Percentiles rank a stretch among this genome's conserved stretches.
Evolutionary conservation across 1,140 invertebrate species (phyloP).

Genomic region (Drosophila pruinosa): DNA sequence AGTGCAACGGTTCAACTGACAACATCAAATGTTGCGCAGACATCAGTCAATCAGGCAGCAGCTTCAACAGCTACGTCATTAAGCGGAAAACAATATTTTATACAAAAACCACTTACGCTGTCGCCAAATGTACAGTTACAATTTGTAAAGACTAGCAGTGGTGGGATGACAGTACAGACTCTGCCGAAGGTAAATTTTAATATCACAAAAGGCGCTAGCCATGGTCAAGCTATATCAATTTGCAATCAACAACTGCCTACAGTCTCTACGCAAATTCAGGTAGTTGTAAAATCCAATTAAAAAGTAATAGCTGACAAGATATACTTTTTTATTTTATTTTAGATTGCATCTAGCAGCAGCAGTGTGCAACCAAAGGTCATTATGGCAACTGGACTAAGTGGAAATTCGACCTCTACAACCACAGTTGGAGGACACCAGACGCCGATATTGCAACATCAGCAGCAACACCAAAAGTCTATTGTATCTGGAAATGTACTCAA

Average conservation of each 20-base stretch:
- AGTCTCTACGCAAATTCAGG: conserved; percentile 81
- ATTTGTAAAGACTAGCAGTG: conserved; percentile 77
- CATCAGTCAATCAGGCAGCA: neutral
- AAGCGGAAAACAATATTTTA: conserved; percentile 77
- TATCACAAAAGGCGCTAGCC: conserved; percentile 56
- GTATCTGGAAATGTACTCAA: conserved; percentile 78
- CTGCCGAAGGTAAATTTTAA: conserved; percentile 78
- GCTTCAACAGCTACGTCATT: conserved; percentile 49
- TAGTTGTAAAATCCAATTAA: neutral
- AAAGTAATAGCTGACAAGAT: too few relatives aligned
- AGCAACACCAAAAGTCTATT: conserved; percentile 53
- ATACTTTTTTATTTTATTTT: too few relatives aligned
- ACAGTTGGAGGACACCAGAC: conserved; percentile 56
- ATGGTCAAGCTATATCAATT: conserved; percentile 38
- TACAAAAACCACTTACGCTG: conserved; percentile 76
- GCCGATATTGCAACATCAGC: conserved; percentile 60
- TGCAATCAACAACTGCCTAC: conserved; percentile 30
- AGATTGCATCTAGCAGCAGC: conserved; percentile 29
- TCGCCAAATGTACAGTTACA: conserved; percentile 76
- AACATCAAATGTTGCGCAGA: neutral
- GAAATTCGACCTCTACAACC: neutral
- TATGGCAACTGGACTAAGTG: conserved; percentile 1
- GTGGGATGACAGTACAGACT: conserved; percentile 74
- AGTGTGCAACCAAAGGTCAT: conserved; percentile 85
- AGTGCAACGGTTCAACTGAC: conserved; percentile 21